Conservation (phyloP, 2,113 vertebrate genomes). For the Laticauda colubrina region DNA sequence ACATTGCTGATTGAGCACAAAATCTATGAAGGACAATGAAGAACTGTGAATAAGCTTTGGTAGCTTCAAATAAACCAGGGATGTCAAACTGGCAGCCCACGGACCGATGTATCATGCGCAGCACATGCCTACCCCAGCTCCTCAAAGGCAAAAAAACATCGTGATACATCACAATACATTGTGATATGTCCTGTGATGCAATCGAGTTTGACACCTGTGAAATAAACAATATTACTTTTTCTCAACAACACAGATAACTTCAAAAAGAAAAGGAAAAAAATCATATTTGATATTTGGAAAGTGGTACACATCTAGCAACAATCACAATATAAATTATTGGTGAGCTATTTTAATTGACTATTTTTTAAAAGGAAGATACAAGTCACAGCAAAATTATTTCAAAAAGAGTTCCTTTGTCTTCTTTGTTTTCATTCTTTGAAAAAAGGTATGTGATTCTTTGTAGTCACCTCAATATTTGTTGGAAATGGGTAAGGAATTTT, state of each 20-base stretch:
- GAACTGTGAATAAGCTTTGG: conserved; percentile 44
- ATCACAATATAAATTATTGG: conserved; percentile 41
- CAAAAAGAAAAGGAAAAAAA: conserved; percentile 31
- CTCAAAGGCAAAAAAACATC: no score
- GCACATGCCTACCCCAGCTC: no score
- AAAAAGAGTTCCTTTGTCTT: conserved; percentile 34
- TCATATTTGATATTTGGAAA: conserved; percentile 49
- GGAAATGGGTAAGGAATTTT: background rate
- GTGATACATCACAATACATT: no score
- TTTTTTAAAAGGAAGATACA: conserved; percentile 22
- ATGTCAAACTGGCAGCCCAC: no score
- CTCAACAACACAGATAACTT: conserved; percentile 43
- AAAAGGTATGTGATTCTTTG: conserved; percentile 11
- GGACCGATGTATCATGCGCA: no score
- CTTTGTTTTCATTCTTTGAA: background rate
- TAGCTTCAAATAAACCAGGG: conserved; percentile 33
- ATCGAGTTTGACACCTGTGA: no score
- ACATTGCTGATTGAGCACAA: conserved; percentile 52
- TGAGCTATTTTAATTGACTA: conserved; percentile 54
- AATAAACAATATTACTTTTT: conserved; percentile 38
- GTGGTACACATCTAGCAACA: conserved; percentile 44
- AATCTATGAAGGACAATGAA: conserved; percentile 60
- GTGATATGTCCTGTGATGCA: no score
- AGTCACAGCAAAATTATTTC: conserved; percentile 49
- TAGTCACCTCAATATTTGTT: conserved; percentile 33